Conservation (phyloP, 2,113 vertebrate genomes). For the Alligator sinensis region DNA sequence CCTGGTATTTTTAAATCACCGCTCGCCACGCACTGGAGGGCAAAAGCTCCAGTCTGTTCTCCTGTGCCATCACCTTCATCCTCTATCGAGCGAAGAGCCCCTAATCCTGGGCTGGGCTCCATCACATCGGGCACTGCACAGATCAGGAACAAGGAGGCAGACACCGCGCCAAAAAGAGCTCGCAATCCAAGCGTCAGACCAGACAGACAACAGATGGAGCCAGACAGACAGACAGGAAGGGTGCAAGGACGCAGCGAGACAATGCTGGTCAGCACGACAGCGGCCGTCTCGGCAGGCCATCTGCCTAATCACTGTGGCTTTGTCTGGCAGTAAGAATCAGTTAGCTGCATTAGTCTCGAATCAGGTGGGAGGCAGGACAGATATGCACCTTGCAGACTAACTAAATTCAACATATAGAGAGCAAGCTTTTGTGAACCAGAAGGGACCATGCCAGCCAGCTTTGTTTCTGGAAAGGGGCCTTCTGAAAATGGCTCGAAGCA, state of each 20-base stretch:
- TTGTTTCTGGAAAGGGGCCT: neutral
- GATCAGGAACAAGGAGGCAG: neutral
- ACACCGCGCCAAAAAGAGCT: neutral
- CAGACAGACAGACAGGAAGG: neutral
- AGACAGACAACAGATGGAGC: neutral
- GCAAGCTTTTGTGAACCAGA: too few species aligned
- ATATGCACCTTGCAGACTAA: too few species aligned
- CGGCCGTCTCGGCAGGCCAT: neutral
- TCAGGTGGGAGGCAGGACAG: too few species aligned
- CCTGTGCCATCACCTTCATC: neutral
- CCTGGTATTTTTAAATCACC: neutral
- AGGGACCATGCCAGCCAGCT: neutral
- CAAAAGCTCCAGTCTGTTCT: neutral
- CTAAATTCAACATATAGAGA: too few species aligned
- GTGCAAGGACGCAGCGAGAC: neutral
- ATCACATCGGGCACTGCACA: neutral
- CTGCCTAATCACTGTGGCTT: neutral
- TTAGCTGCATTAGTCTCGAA: too few species aligned
- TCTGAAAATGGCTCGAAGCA: neutral
- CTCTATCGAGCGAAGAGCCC: neutral
- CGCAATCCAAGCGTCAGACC: neutral
- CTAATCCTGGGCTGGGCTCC: neutral
- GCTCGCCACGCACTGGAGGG: neutral
- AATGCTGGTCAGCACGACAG: accelerated
- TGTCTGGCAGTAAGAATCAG: too few species aligned